Percentiles rank a stretch among this genome's conserved stretches.
These are phyloP conservation scores for Pangasianodon gigas DNA, from an alignment of 2,113 vertebrate species.

Conservation along the genomic window DNA sequence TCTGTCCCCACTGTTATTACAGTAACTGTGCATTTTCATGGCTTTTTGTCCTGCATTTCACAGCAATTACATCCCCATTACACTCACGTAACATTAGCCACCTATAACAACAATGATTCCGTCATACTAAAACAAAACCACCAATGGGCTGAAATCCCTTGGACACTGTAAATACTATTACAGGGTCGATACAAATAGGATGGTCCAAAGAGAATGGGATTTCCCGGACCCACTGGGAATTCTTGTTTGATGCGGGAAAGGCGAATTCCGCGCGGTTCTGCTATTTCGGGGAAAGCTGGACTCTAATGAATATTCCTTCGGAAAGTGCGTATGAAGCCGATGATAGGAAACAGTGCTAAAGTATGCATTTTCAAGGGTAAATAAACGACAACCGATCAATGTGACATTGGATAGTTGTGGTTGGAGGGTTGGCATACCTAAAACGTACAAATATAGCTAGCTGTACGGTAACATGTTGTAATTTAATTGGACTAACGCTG, in stretches of 20 bases:
- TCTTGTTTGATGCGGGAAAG: constrained; percentile 57
- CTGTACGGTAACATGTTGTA: constrained; percentile 6
- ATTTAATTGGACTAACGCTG: not conserved
- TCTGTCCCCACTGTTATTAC: constrained; percentile 39
- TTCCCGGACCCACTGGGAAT: constrained; percentile 60
- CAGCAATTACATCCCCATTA: constrained; percentile 47
- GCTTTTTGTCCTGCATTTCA: constrained; percentile 42
- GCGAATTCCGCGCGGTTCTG: constrained; percentile 33
- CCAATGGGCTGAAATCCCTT: constrained; percentile 69
- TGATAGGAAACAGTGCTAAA: constrained; percentile 34
- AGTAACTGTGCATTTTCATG: constrained; percentile 44
- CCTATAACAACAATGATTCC: constrained; percentile 59
- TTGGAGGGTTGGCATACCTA: constrained; percentile 15
- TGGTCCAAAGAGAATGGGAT: constrained; percentile 64
- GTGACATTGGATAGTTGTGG: constrained; percentile 30
- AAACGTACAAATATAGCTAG: constrained; percentile 15
- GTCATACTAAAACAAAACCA: constrained; percentile 63
- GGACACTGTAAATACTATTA: constrained; percentile 75
- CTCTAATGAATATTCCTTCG: constrained; percentile 38
- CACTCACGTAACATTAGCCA: constrained; percentile 55
- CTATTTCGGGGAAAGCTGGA: constrained; percentile 53
- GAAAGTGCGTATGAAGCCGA: constrained; percentile 11
- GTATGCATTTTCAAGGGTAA: constrained; percentile 34
- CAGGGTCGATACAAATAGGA: constrained; percentile 72
- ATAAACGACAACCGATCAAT: constrained; percentile 40